Conservation (phyloP, 2,113 vertebrate genomes). For the Epinephelus cyanopodus region DNA sequence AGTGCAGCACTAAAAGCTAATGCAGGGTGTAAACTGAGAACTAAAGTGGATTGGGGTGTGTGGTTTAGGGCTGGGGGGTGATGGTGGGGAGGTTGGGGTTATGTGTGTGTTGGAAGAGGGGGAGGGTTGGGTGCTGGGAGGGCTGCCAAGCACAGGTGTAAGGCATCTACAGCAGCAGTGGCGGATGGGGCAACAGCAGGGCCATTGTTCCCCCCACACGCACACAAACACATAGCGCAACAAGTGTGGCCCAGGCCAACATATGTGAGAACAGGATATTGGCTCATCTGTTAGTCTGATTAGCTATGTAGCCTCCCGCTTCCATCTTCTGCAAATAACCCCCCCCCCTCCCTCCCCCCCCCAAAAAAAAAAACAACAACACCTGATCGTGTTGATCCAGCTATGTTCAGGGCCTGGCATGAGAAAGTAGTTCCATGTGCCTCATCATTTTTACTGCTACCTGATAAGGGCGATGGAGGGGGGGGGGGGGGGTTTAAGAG, state of each 20-base stretch:
- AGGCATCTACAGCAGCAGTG: constrained; percentile 72
- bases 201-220: constrained; percentile 74
- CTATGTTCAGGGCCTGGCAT: constrained; percentile 28
- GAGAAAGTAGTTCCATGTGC: constrained; percentile 60
- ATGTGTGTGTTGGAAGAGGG: constrained; percentile 27
- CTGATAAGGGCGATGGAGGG: constrained; percentile 41
- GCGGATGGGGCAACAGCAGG: constrained; percentile 75
- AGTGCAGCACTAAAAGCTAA: constrained; percentile 64
- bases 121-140: constrained; percentile 18
- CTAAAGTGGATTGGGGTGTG: constrained; percentile 65
- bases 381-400: constrained; percentile 57
- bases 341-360: not conserved
- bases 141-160: constrained; percentile 84
- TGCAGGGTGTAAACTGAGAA: constrained; percentile 76
- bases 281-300: constrained; percentile 71
- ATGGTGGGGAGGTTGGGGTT: constrained; percentile 38
- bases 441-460: constrained; percentile 48
- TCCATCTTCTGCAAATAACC: constrained; percentile 39
- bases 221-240: constrained; percentile 22
- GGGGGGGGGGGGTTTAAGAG: constrained; percentile 26
- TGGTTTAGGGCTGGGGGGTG: constrained; percentile 9
- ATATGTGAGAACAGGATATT: constrained; percentile 68
- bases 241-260: constrained; percentile 71
- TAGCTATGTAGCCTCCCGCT: constrained; percentile 40
- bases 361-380: constrained; percentile 23